Base-by-base conservation (phyloP, 1,140 invertebrate genomes). In the Tribolium madens region DNA sequence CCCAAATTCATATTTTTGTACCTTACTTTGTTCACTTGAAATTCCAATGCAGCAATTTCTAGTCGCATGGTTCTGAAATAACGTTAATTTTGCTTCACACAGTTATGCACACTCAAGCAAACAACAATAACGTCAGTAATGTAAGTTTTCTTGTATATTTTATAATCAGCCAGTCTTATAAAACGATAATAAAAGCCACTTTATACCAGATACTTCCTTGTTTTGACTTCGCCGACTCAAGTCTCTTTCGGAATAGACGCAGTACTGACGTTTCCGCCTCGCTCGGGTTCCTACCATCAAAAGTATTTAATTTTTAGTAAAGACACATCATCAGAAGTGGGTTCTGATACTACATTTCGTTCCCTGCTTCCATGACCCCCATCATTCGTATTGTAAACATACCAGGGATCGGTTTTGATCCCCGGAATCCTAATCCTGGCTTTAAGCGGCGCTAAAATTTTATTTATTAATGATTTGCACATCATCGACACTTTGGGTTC, bases 381-480 rank as follows among this genome's bases (percentile, higher is more conserved):
- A 15, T 81, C 73, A 77, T 81, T 82, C 21, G 79, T 77, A 47
- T 80, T 77, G 47, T 78, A 80, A 21, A 73, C 78, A 76, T 82
- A 85, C 93, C 93, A 94, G 12, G 86, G 78, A 82, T 94, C 92
- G 6, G 86, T 87, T 75, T 89, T 89, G 71, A 94, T 92, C 53
- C 89, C 88, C 7, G 86, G 84, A 57, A 94, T 89, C 70, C 86
- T 87, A 7, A 91, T 87, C 13, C 93, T 87, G 9, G 87, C 82
- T 76, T 91, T 90, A 47, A 92, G 85, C 0, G 93, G 91, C 3
- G 92, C 89, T 46, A 94, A 83, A 76, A 94, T 92, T 79, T 90
- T 90, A 71, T 87, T 88, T 18, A 94, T 93, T 17, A 94, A 84
- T 6, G 89, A 88, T 57, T 91, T 91, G 84, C 92, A 93, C 52